Conservation (phyloP, 2,797 vertebrate genomes). For the Liparis tanakae region DNA sequence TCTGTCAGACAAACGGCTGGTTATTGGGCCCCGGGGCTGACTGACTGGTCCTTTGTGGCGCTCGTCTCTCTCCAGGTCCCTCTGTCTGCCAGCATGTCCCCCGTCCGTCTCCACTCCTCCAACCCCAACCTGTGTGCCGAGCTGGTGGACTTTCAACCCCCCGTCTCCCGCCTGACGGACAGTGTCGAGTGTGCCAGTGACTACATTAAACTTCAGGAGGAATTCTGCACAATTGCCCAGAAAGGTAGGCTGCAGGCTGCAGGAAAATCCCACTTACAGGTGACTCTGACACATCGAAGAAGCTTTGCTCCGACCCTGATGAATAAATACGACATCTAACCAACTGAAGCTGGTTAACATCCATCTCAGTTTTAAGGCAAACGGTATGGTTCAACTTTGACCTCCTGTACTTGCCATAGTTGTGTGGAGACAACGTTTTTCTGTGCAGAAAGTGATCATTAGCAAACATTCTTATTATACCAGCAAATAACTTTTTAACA, state of each 20-base stretch:
- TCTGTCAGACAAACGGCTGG: constrained; percentile 29
- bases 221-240: constrained; percentile 97
- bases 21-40: constrained; percentile 16
- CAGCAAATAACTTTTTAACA: not conserved
- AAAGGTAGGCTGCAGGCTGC: constrained; percentile 87
- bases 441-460: not conserved
- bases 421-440: too few relatives aligned
- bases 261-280: not conserved
- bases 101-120: constrained; percentile 94
- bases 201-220: constrained; percentile 98
- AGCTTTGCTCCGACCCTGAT: not conserved
- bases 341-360: not conserved
- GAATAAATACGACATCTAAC: not conserved
- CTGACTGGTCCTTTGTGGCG: constrained; percentile 33
- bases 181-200: constrained; percentile 89
- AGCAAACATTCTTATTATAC: not conserved
- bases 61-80: constrained; percentile 85
- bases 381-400: too few relatives aligned
- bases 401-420: too few relatives aligned
- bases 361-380: not conserved
- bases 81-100: constrained; percentile 93
- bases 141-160: constrained; percentile 90
- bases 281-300: not conserved
- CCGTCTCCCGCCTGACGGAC: constrained; percentile 87
- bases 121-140: constrained; percentile 98